Base-by-base conservation (phyloP, 2,888 invertebrate species). In the Drosophila planitibia region DNA sequence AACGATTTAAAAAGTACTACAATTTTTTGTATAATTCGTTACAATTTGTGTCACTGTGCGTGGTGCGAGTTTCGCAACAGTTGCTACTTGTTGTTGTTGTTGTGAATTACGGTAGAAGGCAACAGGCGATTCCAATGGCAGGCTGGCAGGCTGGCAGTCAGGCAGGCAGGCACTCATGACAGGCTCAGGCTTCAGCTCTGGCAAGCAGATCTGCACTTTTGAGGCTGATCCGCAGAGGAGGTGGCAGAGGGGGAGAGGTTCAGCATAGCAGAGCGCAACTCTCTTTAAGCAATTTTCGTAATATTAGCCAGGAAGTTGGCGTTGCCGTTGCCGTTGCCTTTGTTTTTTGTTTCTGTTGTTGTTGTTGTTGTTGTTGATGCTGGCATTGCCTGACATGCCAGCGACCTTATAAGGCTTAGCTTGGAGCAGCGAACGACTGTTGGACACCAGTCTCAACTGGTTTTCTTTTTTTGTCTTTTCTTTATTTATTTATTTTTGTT, bases 31-130 rank as follows among this genome's bases (percentile, higher is more conserved):
- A 22, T 22, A 12, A 12, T 22, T 44, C 25, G 3, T 4, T 3
- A 25, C 4, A 25, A 16, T 12, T 64, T 9, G 32, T 35, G 12
- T 35, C 69, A 69, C 67, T 67, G 69, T 69, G 66, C 54, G 44
- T 54, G 44, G 33, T 74, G 85, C 83, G 62, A 74, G 85, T 84
- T 85, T 88, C 84, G 76, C 84, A 87, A 85, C 74, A 74, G 75
- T 81, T 80, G 82, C 79, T 77, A 74, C 75, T 79, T 67, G 76
- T 79, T 71, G 76, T 73, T 78, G 85, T 76, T 82, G 79, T 75
- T 82, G 80, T 89, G 85, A 82, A 87, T 89, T 90, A 87, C 89
- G 89, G 89, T 90, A 87, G 89, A 90, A 82, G 76, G 81, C 85
- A 89, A 79, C 79, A 80, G 82, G 71, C 80, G 70, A 82, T 62